Conservation (phyloP, 2,797 vertebrate species). For the Anomalospiza imberbis region DNA sequence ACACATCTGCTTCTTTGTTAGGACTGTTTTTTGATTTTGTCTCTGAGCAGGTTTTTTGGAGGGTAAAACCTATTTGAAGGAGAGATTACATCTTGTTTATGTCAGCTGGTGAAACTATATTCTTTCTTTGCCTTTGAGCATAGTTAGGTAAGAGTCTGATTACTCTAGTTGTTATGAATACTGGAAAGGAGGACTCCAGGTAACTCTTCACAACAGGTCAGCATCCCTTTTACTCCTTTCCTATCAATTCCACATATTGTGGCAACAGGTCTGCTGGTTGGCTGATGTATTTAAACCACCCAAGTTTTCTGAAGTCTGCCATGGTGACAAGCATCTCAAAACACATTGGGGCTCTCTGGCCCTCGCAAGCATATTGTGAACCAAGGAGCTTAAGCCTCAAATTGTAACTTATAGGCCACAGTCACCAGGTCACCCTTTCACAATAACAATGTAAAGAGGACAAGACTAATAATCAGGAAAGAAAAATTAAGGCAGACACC, state of each 20-base stretch:
- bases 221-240: background rate
- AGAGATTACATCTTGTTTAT: background rate
- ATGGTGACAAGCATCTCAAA: background rate
- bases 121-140: background rate
- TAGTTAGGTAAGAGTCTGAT: background rate
- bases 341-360: background rate
- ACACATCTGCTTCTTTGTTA: background rate
- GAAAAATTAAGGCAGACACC: background rate
- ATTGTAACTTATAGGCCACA: background rate
- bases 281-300: background rate
- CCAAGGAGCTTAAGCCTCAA: background rate
- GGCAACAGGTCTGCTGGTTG: background rate
- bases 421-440: background rate
- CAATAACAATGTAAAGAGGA: background rate
- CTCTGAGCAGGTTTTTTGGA: fast-evolving
- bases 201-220: background rate
- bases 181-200: background rate
- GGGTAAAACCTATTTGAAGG: background rate
- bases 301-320: background rate
- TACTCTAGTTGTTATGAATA: background rate
- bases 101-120: background rate
- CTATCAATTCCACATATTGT: background rate
- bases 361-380: background rate
- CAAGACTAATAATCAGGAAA: conserved; percentile 27
- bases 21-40: background rate